Percentiles rank a stretch among this genome's conserved stretches.
These are phyloP conservation scores for Prionailurus viverrinus DNA, from an alignment of 2,113 vertebrate species.

Conservation along the genomic window DNA sequence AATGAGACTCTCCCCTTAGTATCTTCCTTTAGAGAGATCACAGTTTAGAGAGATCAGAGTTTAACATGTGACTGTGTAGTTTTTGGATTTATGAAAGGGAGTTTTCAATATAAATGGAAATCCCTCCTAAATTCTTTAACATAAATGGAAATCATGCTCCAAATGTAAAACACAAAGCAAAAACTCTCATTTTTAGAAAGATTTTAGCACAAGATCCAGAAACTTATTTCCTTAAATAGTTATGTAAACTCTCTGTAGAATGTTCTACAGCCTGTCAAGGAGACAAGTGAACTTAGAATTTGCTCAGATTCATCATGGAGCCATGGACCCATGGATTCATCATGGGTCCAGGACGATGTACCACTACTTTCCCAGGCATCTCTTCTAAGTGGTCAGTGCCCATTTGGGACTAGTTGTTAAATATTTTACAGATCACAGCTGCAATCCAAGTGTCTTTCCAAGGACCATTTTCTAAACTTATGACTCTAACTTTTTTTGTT, in stretches of 20 bases:
- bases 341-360: background rate
- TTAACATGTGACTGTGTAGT: background rate
- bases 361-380: background rate
- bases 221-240: background rate
- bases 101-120: background rate
- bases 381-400: background rate
- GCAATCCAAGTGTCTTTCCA: background rate
- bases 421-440: background rate
- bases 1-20: background rate
- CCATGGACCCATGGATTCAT: background rate
- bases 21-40: background rate
- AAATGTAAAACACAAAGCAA: background rate
- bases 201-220: background rate
- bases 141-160: background rate
- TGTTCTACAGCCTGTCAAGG: background rate
- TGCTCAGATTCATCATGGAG: background rate
- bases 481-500: background rate
- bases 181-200: background rate
- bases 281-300: background rate
- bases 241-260: background rate
- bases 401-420: background rate
- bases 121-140: background rate
- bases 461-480: background rate
- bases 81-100: background rate
- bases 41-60: background rate